Evolutionary conservation across 2,797 vertebrate genomes (phyloP), one percentile per base, ranked within the genome.

Genomic region (Distichodus sexfasciatus): DNA sequence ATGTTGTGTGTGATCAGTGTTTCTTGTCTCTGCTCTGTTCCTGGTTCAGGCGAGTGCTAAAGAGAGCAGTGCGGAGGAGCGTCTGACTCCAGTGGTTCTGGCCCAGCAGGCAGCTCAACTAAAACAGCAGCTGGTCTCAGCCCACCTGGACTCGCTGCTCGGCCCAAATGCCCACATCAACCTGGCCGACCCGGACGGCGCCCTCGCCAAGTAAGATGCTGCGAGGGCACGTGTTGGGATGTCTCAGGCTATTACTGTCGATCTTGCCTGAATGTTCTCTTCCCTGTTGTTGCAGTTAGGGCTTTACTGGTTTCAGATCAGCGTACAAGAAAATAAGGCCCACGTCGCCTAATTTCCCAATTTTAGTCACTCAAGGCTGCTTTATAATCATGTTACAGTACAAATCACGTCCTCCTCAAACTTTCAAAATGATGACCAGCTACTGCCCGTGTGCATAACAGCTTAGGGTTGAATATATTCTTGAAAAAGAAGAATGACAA

Each of bases 91-190:
- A 0, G 92, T 95, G 81, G 90, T 92, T 1, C 85, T 98, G 21
- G 94, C 94, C 63, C 93, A 95, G 83, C 95, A 96, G 77, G 92
- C 96, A 0, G 93, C 91, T 1, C 87, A 89, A 72, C 91, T 98
- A 79, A 96, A 96, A 84, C 93, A 96, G 83, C 96, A 96, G 84
- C 87, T 98, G 72, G 92, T 96, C 31, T 93, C 93, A 44, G 92
- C 94, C 66, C 96, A 97, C 66, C 85, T 94, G 10, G 94, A 95
- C 79, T 91, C 92, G 17, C 79, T 96, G 67, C 85, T 96, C 66
- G 93, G 93, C 40, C 94, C 94, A 0, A 91, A 95, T 59, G 95
- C 94, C 0, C 87, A 95, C 48, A 92, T 97, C 85, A 94, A 94
- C 87, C 87, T 97, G 62, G 89, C 93, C 0, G 95, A 97, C 85